Conservation (phyloP, 1,140 invertebrate genomes). For the Dysdera silvatica region DNA sequence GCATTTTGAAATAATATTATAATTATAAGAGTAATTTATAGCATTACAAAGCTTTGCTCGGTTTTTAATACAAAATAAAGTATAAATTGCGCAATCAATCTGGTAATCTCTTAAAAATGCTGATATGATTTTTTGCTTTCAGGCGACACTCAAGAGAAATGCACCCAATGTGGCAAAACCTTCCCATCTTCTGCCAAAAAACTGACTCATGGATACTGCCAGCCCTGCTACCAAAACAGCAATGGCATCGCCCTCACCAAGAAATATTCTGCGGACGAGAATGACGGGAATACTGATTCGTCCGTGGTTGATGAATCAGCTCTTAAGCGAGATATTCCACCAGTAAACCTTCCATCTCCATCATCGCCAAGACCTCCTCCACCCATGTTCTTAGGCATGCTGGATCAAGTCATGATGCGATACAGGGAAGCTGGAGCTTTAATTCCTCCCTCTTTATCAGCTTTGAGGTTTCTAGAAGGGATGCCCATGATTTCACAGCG, state of each 20-base stretch:
- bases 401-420: constrained; percentile 24
- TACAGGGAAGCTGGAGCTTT: constrained; percentile 21
- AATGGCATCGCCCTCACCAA: constrained; percentile 36
- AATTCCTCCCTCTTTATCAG: constrained; percentile 12
- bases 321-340: constrained; percentile 5
- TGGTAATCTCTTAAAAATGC: not conserved
- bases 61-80: not conserved
- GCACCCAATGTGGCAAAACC: constrained; percentile 41
- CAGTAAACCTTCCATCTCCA: not conserved
- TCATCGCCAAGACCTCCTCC: constrained; percentile 10
- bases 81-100: not conserved
- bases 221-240: constrained; percentile 39
- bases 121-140: constrained; percentile 9
- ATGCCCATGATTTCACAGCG: constrained; percentile 19
- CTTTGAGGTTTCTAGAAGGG: constrained; percentile 19
- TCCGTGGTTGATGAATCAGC: not conserved
- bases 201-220: constrained; percentile 39
- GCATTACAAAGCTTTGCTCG: too few species aligned
- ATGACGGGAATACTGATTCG: constrained; percentile 5
- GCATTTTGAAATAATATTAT: too few species aligned
- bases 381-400: constrained; percentile 18
- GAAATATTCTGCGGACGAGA: not conserved
- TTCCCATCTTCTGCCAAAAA: constrained; percentile 37
- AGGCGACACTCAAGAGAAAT: constrained; percentile 45
- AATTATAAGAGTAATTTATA: too few species aligned